phyloP scores from a whole-genome alignment of 64 coral and sea anemone genomes.

The Anthopleura sola region DNA sequence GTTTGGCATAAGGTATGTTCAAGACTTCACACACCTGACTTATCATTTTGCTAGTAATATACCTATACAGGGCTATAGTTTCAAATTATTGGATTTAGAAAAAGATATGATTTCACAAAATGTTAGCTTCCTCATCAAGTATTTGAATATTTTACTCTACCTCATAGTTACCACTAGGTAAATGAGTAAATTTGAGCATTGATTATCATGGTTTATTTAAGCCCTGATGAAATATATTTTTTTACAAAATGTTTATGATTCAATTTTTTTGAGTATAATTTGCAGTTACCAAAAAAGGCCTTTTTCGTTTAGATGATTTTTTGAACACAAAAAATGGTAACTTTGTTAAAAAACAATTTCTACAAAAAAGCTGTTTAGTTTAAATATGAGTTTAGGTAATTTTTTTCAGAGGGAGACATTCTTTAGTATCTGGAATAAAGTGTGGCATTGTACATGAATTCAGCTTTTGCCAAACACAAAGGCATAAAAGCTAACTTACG shows the following conservation, averaged over 20 bases:
- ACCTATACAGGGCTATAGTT: neutral
- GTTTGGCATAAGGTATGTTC: slow-evolving; percentile 12
- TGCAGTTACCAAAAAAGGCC: neutral
- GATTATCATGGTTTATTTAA: neutral
- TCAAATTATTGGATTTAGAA: neutral
- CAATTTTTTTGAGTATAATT: neutral
- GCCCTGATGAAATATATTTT: slow-evolving; percentile 10
- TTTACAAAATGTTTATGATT: neutral
- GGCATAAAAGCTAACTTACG: slow-evolving; percentile 17
- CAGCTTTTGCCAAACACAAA: neutral
- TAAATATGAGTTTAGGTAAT: no score
- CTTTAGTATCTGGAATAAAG: neutral
- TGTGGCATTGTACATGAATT: neutral
- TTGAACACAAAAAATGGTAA: neutral
- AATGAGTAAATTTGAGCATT: no score
- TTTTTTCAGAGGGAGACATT: no score
- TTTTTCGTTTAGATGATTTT: neutral
- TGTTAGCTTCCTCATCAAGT: neutral
- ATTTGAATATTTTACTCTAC: neutral
- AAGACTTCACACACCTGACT: neutral
- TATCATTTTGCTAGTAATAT: slow-evolving; percentile 7
- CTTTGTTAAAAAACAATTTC: neutral
- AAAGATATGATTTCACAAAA: neutral
- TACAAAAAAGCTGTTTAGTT: no score
- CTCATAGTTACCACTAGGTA: neutral